Base-by-base conservation (phyloP, 2,797 vertebrate genomes). In the Channa striata region DNA sequence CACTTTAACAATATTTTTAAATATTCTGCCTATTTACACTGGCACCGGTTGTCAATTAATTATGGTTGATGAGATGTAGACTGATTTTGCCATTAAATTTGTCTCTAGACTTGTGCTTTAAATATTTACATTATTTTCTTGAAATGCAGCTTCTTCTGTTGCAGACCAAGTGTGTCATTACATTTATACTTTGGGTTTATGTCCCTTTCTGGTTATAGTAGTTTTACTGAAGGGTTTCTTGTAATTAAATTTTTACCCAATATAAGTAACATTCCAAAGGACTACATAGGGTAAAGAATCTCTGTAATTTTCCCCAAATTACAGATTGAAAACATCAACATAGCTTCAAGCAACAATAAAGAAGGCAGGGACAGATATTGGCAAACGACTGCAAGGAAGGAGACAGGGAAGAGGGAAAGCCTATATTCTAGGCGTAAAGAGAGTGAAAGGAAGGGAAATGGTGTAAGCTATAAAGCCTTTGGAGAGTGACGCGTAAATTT, bases 281-380 rank as follows among this genome's bases (percentile, higher is more conserved):
- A 36, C 19, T 23, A 34, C 58, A 53, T 17, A 30, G 12, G 19
- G 23, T 46, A 2, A 30, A 19, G 3, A 60, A 23, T 54, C 7
- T 23, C 17, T 71, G 56, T 70, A 34, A 43, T 59, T 65, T 36
- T 59, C n/a, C 25, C 65, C 23, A 72, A 52, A 61, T 68, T 65
- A 49, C 64, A 65, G 30, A 62, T 61, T 42, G 52, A 58, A 69
- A 72, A 54, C 42, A 42, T 37, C 13, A 12, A 14, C 20, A 33
- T 60, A 33, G 67, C 71, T 72, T 54, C 50, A 9, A 60, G 63
- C 50, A 19, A 56, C 59, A 68, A 6, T 11, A 16, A 59, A 44
- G 46, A 49, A 50, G 40, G 12, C 25, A 34, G 21, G 14, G 30
- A 53, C 43, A 6, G 16, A 68, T 42, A 8, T 7, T 79, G 65